Evolutionary conservation across 2,888 invertebrate genomes (phyloP).

Genomic region (Apodemia zela): DNA sequence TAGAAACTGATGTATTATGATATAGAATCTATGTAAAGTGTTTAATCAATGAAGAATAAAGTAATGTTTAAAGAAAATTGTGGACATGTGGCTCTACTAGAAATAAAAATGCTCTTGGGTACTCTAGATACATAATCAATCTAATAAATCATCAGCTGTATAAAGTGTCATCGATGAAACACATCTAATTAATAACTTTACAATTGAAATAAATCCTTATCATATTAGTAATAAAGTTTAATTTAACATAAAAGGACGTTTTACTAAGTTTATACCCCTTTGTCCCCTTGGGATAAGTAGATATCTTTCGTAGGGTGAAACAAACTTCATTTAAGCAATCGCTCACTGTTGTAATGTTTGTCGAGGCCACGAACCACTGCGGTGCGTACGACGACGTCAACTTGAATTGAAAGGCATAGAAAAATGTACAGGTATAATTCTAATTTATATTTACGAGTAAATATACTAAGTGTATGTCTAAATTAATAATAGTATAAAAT

Average conservation of each 20-base stretch:
- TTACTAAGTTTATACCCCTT: conserved; percentile 5
- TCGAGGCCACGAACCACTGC: not conserved
- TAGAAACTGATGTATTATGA: too few relatives aligned
- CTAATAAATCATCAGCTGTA: not conserved
- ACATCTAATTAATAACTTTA: not conserved
- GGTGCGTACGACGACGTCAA: too few relatives aligned
- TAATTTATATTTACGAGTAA: too few relatives aligned
- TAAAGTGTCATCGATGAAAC: not conserved
- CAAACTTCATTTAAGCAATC: conserved; percentile 41
- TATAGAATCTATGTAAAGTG: too few relatives aligned
- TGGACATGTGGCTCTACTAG: not conserved
- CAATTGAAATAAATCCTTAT: not conserved
- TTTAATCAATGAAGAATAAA: too few relatives aligned
- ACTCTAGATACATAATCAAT: not conserved
- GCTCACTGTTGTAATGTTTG: conserved; percentile 25
- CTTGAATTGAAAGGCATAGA: too few relatives aligned
- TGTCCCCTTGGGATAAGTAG: conserved; percentile 36
- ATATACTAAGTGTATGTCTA: too few relatives aligned
- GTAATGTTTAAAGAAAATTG: not conserved
- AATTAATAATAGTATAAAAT: too few relatives aligned
- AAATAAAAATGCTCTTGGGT: not conserved
- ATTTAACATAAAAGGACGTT: not conserved
- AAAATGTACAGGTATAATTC: too few relatives aligned
- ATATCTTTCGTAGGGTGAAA: conserved; percentile 39
- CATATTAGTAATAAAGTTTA: not conserved